Percentiles rank a stretch among this genome's conserved stretches.
These are phyloP conservation scores for Anastrepha obliqua DNA, from an alignment of 1,140 invertebrate genomes.

Conservation along the genomic window DNA sequence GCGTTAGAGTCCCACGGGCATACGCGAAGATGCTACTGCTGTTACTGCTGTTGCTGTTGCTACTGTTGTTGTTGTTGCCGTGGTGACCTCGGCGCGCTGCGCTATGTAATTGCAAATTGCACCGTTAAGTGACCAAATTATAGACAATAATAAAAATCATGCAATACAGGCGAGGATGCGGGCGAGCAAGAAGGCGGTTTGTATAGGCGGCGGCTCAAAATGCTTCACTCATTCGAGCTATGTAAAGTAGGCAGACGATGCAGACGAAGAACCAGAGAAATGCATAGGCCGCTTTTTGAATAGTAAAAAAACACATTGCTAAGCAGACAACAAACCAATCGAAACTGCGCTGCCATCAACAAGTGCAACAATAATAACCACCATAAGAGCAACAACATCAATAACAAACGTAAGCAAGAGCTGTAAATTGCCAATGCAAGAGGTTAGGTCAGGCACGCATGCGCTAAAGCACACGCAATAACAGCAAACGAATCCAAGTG, in stretches of 20 bases:
- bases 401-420: background rate
- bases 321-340: too few relatives aligned
- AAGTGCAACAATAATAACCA: background rate
- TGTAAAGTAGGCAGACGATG: constrained; percentile 2
- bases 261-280: background rate
- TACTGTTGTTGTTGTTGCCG: background rate
- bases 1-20: background rate
- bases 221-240: background rate
- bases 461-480: background rate
- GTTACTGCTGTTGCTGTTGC: background rate
- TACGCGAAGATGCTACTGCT: background rate
- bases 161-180: background rate
- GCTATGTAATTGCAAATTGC: constrained; percentile 53
- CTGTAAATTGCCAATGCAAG: constrained; percentile 35
- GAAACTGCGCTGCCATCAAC: background rate
- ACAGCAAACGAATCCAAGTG: background rate
- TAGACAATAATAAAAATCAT: constrained; percentile 49
- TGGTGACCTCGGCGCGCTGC: constrained; percentile 8
- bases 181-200: too few relatives aligned
- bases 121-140: constrained; percentile 54
- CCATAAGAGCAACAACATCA: background rate
- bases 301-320: background rate
- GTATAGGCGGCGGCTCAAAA: background rate
- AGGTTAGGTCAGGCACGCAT: constrained; percentile 55
- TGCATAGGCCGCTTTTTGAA: background rate